Percentiles rank a stretch among this genome's conserved stretches.
phyloP scores from a whole-genome alignment of 2,888 invertebrate genomes.

The Drosophila atripex region DNA sequence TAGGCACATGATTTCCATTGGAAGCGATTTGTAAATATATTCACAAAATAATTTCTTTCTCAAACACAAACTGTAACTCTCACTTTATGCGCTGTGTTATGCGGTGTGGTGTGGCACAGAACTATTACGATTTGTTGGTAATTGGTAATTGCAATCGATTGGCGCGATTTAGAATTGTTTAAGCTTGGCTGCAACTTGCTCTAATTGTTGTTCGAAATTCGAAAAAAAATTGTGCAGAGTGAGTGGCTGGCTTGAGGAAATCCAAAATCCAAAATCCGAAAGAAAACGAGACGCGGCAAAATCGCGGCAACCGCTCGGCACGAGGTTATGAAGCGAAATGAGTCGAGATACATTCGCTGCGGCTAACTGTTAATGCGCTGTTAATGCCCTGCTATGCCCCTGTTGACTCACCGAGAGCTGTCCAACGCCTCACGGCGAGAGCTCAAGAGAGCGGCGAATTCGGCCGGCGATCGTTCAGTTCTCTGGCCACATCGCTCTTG shows the following conservation, averaged over 20 bases:
- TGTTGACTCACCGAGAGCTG: conserved; percentile 9
- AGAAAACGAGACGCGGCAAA: conserved; percentile 52
- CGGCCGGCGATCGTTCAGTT: conserved; percentile 19
- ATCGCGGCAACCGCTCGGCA: conserved; percentile 41
- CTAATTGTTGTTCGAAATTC: conserved; percentile 16
- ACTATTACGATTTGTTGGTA: background rate
- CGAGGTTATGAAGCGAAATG: conserved; percentile 79
- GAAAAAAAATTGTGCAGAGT: conserved; percentile 36
- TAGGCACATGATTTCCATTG: conserved; percentile 80
- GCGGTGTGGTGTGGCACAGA: background rate
- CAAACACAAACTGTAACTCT: conserved; percentile 20
- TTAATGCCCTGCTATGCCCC: conserved; percentile 2
- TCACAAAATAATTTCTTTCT: conserved; percentile 63
- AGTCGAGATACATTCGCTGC: conserved; percentile 40
- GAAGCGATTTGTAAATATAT: conserved; percentile 71
- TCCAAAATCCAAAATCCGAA: conserved; percentile 20
- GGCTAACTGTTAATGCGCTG: conserved; percentile 3
- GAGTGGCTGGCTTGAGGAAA: conserved; percentile 27
- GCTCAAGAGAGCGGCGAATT: conserved; percentile 32
- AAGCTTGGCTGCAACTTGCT: conserved; percentile 1
- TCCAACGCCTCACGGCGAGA: background rate
- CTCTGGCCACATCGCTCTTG: conserved; percentile 5
- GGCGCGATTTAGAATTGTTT: conserved; percentile 21
- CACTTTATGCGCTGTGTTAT: background rate
- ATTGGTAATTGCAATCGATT: conserved; percentile 7